Percentiles rank a stretch among this genome's conserved stretches.
phyloP scores from a whole-genome alignment of 2,113 vertebrate species.

The Calypte anna region DNA sequence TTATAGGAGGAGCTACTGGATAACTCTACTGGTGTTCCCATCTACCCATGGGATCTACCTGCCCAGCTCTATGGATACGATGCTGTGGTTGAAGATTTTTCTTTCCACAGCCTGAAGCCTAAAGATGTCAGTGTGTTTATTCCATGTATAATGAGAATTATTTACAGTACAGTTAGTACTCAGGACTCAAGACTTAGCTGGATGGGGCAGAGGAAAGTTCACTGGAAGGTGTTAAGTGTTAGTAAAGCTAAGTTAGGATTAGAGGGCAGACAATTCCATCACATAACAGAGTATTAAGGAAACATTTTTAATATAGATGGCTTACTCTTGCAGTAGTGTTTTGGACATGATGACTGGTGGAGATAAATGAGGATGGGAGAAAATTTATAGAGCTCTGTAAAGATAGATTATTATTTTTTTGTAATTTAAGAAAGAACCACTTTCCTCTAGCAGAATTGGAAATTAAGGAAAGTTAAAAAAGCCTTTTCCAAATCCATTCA shows the following conservation, averaged over 20 bases:
- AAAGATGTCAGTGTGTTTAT: not conserved
- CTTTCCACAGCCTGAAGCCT: not conserved
- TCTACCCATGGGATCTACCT: not conserved
- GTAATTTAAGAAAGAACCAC: not conserved
- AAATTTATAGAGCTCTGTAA: conserved; percentile 6
- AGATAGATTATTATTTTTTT: not conserved
- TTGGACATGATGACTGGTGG: conserved; percentile 6
- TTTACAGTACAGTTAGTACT: not conserved
- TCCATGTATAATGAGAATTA: not conserved
- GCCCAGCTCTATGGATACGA: not conserved
- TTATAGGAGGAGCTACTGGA: not conserved
- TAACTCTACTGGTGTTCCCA: not conserved
- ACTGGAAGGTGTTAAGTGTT: not conserved
- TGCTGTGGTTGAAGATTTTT: not conserved
- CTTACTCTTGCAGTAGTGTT: conserved; percentile 5
- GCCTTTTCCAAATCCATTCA: not conserved
- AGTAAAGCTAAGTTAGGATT: not conserved
- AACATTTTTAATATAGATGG: not conserved
- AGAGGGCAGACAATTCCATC: not conserved
- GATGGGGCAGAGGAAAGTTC: not conserved
- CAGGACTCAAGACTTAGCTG: not conserved
- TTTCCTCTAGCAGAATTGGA: not conserved
- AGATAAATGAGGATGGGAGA: conserved; percentile 5
- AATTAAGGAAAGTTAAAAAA: not conserved
- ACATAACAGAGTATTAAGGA: not conserved